A percentile compares a stretch with the other conserved stretches of the same genome.
phyloP scores from a whole-genome alignment of 2,888 invertebrate species.

The Aricia artaxerxes region DNA sequence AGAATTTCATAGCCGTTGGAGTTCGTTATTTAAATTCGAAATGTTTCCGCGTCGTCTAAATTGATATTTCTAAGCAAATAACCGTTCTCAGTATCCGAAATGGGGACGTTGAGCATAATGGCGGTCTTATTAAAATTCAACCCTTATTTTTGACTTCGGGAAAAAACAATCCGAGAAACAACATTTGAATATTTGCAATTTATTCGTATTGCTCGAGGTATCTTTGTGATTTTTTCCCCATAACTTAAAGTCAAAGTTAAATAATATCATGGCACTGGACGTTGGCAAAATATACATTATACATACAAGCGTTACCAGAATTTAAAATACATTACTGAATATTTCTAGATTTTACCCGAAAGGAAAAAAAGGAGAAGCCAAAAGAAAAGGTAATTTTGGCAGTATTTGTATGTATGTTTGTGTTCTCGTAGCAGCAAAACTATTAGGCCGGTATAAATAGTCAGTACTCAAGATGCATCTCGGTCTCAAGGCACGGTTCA shows the following conservation, averaged over 20 bases:
- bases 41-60: background rate
- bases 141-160: slow-evolving; percentile 32
- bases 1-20: background rate
- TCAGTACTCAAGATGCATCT: too few species aligned
- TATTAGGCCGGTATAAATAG: too few species aligned
- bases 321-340: slow-evolving; percentile 55
- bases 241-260: slow-evolving; percentile 36
- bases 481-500: too few species aligned
- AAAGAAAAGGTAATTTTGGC: too few species aligned
- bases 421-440: too few species aligned
- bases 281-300: slow-evolving; percentile 23
- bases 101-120: slow-evolving; percentile 6
- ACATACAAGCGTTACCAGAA: slow-evolving; percentile 57
- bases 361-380: too few species aligned
- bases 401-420: too few species aligned
- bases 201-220: slow-evolving; percentile 33
- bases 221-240: slow-evolving; percentile 36
- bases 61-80: slow-evolving; percentile 27
- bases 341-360: slow-evolving; percentile 59
- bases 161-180: slow-evolving; percentile 32
- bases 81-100: slow-evolving; percentile 6
- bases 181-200: slow-evolving; percentile 35
- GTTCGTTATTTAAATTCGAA: slow-evolving; percentile 22
- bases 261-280: slow-evolving; percentile 4
- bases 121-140: slow-evolving; percentile 32